Evolutionary conservation across 2,888 invertebrate genomes (phyloP), one percentile per base, ranked within the genome.

Genomic region (Gymnosoma rotundatum): DNA sequence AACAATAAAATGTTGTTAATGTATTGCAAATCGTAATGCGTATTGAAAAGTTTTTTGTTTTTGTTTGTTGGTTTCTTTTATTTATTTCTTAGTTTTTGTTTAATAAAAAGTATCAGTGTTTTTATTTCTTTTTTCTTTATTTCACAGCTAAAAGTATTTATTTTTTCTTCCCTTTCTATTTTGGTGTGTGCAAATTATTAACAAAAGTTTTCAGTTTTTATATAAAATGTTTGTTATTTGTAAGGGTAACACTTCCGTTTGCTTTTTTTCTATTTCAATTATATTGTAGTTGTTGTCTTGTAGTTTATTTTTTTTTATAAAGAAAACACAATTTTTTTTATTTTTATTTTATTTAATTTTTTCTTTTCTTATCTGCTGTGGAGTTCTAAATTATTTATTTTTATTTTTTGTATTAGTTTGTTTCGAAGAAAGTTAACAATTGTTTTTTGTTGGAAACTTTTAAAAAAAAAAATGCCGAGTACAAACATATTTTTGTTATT

Each of bases 1-100:
- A 78, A 70, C 78, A 78, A 84, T 78, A 81, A 81, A 74, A 83
- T 67, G 8, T 21, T 66, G 70, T 74, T 75, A 74, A 85, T 74
- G 61, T 82, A 82, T 82, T 74, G 74, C 72, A 83, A 83, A 72
- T 75, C 72, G 72, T 38, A 67, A 79, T 72, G 75, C 75, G 79
- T 70, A 69, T 76, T 78, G 75, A 69, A 79, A 32, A 80, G 61
- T 80, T 80, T 75, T 61, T 67, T 25, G n/a, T 58, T 25, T 9
- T 32, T 6, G 8, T 32, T 32, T 32, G 32, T 32, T 32, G 6
- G 7, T 32, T 32, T 6, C 32, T 32, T 7, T 32, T 32, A 32
- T 32, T 32, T 8, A 7, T 5, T 32, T 21, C 6, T 9, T 42
- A 9, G 14, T 61, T 50, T 16, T 52, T 48, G 8, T 48, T 56